Percentiles rank a stretch among this genome's conserved stretches.
phyloP scores from a whole-genome alignment of 2,888 invertebrate species.

The Gasteruption jaculator region DNA sequence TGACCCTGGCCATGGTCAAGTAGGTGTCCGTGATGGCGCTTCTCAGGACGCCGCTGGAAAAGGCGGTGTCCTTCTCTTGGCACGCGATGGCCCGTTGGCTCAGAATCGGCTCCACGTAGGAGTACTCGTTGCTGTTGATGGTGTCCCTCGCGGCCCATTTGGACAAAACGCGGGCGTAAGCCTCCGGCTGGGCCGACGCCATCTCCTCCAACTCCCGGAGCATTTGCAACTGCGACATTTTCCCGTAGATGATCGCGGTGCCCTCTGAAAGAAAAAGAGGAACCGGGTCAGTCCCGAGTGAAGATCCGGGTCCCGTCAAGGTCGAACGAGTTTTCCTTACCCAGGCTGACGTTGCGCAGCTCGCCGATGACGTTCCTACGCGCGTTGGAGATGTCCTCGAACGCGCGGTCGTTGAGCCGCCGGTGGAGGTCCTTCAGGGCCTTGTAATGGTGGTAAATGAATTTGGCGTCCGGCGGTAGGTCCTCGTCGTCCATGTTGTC shows the following conservation, averaged over 20 bases:
- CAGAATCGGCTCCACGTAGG: slow-evolving; percentile 65
- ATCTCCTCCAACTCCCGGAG: slow-evolving; percentile 71
- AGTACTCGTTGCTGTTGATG: slow-evolving; percentile 60
- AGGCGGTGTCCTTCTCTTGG: slow-evolving; percentile 51
- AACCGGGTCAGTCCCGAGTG: no score
- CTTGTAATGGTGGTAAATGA: slow-evolving; percentile 53
- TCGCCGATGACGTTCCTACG: slow-evolving; percentile 57
- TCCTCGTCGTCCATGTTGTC: slow-evolving; percentile 12
- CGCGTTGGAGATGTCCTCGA: slow-evolving; percentile 58
- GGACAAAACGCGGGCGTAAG: slow-evolving; percentile 49
- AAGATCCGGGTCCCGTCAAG: no score
- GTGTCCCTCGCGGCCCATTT: slow-evolving; percentile 62
- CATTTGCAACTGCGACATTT: slow-evolving; percentile 66
- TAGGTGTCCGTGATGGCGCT: slow-evolving; percentile 42
- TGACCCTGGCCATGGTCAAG: slow-evolving; percentile 45
- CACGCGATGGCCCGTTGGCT: slow-evolving; percentile 65
- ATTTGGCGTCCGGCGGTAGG: not conserved
- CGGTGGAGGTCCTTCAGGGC: slow-evolving; percentile 56
- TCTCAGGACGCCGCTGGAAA: slow-evolving; percentile 49
- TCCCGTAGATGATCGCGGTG: slow-evolving; percentile 66
- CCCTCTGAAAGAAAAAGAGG: slow-evolving; percentile 56
- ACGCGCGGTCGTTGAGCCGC: slow-evolving; percentile 53
- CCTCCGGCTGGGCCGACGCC: slow-evolving; percentile 24
- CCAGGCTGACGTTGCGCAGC: slow-evolving; percentile 63
- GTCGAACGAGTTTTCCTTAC: slow-evolving; percentile 12